These are phyloP conservation scores for Odontothrips loti DNA, from an alignment of 2,888 invertebrate genomes.

Conservation along the genomic window DNA sequence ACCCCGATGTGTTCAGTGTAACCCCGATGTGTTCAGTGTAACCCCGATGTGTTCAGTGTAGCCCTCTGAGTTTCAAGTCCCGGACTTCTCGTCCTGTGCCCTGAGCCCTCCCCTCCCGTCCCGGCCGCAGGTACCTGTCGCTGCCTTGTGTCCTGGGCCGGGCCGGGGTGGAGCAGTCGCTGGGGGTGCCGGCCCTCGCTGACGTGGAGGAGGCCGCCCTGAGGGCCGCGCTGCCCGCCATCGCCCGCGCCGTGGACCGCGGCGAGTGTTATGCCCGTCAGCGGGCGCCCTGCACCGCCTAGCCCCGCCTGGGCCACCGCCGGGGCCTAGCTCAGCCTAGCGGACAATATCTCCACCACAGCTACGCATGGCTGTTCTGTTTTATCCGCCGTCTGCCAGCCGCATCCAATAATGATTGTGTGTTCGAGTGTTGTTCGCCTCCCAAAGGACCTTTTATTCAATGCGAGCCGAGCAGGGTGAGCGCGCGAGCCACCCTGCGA, in stretches of 20 bases:
- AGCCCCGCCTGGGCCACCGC: too few relatives aligned
- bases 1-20: too few relatives aligned
- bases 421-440: too few relatives aligned
- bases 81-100: too few relatives aligned
- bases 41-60: too few relatives aligned
- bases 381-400: too few relatives aligned
- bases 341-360: background rate
- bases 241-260: background rate
- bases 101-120: background rate
- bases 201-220: background rate
- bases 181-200: background rate
- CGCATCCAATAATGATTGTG: too few relatives aligned
- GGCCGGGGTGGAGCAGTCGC: background rate
- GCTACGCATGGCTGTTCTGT: background rate
- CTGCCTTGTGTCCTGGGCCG: background rate
- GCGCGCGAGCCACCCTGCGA: too few relatives aligned
- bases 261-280: conserved; percentile 12
- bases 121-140: background rate
- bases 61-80: too few relatives aligned
- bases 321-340: background rate
- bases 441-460: too few relatives aligned
- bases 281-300: background rate
- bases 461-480: too few relatives aligned
- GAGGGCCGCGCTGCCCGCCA: background rate
- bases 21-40: too few relatives aligned